Percentiles rank a stretch among this genome's conserved stretches.
These are phyloP conservation scores for Cherax quadricarinatus DNA, from an alignment of 1,140 invertebrate genomes.

Conservation along the genomic window DNA sequence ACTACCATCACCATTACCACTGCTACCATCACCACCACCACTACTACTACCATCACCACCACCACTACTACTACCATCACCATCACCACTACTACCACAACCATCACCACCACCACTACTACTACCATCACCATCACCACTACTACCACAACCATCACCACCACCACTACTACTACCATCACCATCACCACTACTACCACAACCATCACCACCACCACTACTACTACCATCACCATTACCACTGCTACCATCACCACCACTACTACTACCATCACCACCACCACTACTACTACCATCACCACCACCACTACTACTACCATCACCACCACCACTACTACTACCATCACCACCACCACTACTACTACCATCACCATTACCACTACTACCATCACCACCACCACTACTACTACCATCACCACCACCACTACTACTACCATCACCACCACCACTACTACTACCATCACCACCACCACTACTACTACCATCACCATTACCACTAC, in stretches of 20 bases:
- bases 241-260: background rate
- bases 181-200: background rate
- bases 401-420: background rate
- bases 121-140: too few species aligned
- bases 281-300: background rate
- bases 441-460: background rate
- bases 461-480: background rate
- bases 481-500: too few species aligned
- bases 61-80: background rate
- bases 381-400: background rate
- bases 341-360: background rate
- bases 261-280: constrained; percentile 12
- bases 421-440: background rate
- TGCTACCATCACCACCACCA: background rate
- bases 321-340: background rate
- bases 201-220: too few species aligned
- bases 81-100: background rate
- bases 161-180: background rate
- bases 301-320: background rate
- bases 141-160: too few species aligned
- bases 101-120: background rate
- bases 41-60: background rate
- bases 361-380: constrained; percentile 4
- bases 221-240: background rate
- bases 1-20: background rate